Evolutionary conservation across 2,888 invertebrate genomes (phyloP).

Genomic region (Baccha elongata): DNA sequence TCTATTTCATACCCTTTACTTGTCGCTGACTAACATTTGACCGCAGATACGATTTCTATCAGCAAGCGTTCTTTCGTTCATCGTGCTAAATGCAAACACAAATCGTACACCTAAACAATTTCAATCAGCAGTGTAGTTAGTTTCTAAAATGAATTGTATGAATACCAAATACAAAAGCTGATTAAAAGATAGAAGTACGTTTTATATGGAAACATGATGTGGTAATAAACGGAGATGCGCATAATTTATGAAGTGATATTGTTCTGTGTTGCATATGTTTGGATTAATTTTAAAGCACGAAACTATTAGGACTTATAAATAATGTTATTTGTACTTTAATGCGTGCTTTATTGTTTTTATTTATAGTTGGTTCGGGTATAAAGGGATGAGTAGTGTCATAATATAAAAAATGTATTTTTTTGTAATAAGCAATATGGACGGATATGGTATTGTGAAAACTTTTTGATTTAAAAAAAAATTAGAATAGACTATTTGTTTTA

Average conservation of each 20-base stretch:
- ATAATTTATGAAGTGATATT: slow-evolving; percentile 22
- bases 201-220: slow-evolving; percentile 30
- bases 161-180: slow-evolving; percentile 38
- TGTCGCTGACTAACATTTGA: slow-evolving; percentile 64
- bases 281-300: slow-evolving; percentile 12
- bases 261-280: slow-evolving; percentile 8
- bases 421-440: no score
- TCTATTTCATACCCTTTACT: slow-evolving; percentile 23
- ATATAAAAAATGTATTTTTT: no score
- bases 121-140: slow-evolving; percentile 47
- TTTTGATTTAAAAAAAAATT: no score
- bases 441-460: no score
- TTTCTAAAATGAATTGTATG: slow-evolving; percentile 53
- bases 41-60: slow-evolving; percentile 58
- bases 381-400: no score
- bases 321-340: no score
- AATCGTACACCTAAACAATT: slow-evolving; percentile 55
- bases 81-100: slow-evolving; percentile 56
- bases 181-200: slow-evolving; percentile 12
- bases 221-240: slow-evolving; percentile 10
- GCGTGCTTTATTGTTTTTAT: no score
- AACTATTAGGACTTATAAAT: no score
- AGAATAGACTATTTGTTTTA: no score
- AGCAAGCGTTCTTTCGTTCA: slow-evolving; percentile 25
- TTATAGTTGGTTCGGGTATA: no score